These are phyloP conservation scores for zebrafish (Danio rerio) DNA, from an alignment of 2,113 vertebrate species.

Conservation along the genomic window GRCz12tu NC_133189.1:37422501-37423000, in stretches of 20 bases:
- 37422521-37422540: not conserved
- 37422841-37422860: constrained; percentile 28
- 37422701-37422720: constrained; percentile 51
- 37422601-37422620: no score
- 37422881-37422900: not conserved
- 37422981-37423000: not conserved
- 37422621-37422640: no score
- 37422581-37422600: no score
- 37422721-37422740: no score
- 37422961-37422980: not conserved
- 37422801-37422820: constrained; percentile 28
- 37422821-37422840: not conserved
- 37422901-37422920: not conserved
- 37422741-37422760: constrained; percentile 17
- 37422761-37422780: not conserved
- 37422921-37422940: not conserved
- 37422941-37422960: not conserved
- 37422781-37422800: constrained; percentile 29
- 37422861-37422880: not conserved
- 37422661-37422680: constrained; percentile 13
- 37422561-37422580: no score
- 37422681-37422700: not conserved
- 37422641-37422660: not conserved
- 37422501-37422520: no score
- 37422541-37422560: no score